Base-by-base conservation (phyloP, 2,113 vertebrate genomes). In the Zosterops pallidus region DNA sequence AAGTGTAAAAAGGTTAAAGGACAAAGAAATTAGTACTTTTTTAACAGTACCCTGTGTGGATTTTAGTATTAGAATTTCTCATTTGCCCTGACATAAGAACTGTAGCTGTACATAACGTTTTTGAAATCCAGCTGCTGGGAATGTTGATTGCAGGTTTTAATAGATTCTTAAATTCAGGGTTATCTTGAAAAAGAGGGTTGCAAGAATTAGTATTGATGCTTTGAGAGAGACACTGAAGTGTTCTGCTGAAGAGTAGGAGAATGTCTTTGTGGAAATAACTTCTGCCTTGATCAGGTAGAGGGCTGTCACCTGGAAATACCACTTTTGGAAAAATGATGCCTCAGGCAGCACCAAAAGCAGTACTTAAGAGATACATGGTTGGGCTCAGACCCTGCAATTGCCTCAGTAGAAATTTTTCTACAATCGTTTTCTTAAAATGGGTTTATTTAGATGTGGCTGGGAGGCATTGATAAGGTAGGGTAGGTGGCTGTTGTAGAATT, bases 361-460 rank as follows among this genome's bases (percentile, higher is more conserved):
- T 22, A 16, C 20, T 46, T 56, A 8, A 7, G 41, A 4, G 3
- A 2, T 16, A 13, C 11, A 0, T 12, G 9, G 18, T 7, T 39
- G 46, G 55, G 19, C 46, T 77, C 28, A 21, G n/a, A 29, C 21
- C 16, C 22, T 62, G 72, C 64, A 18, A 9, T 31, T 46, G 23
- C 64, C 86, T 42, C 44, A 33, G 33, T 2, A 26, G 19, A 50
- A 68, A 29, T 53, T 57, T 25, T 37, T 71, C n/a, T 65, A 5
- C 46, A 31, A 0, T 18, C 3, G 1, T 76, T 83, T 20, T 50
- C n/a, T 59, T 88, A 50, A 41, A 65, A 15, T 46, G 29, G 3
- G 12, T 68, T 67, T 37, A 5, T 76, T 41, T 28, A 53, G 69
- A 9, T 79, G 52, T 53, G 47, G 6, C 74, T 56, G 69, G 35